These are phyloP conservation scores for Lycophotia porphyrea DNA, from an alignment of 2,888 invertebrate genomes.

Conservation along the genomic window DNA sequence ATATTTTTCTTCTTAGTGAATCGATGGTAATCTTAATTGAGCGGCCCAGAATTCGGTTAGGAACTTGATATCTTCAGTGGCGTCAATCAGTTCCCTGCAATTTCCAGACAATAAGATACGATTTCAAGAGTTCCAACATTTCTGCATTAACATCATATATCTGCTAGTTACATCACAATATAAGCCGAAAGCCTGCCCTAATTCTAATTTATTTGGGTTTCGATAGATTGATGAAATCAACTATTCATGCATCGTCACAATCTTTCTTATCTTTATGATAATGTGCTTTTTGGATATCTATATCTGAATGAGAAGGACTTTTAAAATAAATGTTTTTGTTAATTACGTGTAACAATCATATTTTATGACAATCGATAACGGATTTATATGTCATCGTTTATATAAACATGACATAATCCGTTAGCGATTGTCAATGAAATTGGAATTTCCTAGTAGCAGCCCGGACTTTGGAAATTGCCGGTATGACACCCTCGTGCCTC, in stretches of 20 bases:
- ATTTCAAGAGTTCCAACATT: background rate
- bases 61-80: background rate
- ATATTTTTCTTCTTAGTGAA: background rate
- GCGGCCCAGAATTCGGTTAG: background rate
- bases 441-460: no score
- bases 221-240: background rate
- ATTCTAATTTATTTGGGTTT: background rate
- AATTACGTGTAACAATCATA: no score
- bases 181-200: background rate
- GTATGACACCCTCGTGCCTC: no score
- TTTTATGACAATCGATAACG: no score
- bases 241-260: conserved; percentile 2
- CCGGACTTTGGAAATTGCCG: no score
- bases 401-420: no score
- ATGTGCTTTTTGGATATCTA: background rate
- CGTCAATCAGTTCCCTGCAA: background rate
- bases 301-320: background rate
- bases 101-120: background rate
- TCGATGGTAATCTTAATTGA: background rate
- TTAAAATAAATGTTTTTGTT: no score
- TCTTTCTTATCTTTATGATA: background rate
- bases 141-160: background rate
- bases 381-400: no score
- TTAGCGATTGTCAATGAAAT: no score
- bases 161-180: background rate